These are phyloP conservation scores for Ateles fusciceps DNA, from an alignment of 2,797 vertebrate genomes.

Conservation along the genomic window DNA sequence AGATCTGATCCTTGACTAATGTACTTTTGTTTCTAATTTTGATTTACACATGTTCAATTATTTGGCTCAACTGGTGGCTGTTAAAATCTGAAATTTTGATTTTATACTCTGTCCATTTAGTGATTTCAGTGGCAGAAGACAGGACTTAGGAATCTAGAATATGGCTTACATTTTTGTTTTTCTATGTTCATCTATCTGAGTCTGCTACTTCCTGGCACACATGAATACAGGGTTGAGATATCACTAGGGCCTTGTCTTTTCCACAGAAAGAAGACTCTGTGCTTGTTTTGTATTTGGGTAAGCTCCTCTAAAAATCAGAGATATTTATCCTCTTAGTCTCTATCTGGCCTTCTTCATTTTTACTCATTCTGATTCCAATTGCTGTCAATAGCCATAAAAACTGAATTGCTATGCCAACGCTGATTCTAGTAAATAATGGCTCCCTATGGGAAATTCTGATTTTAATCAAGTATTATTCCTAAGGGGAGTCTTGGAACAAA, in stretches of 20 bases:
- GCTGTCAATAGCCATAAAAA: not conserved
- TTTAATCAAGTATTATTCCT: not conserved
- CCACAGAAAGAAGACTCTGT: not conserved
- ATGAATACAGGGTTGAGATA: not conserved
- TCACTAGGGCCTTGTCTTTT: not conserved
- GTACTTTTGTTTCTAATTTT: conserved; percentile 36
- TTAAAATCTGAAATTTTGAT: not conserved
- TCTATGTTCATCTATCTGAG: not conserved
- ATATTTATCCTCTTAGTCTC: not conserved
- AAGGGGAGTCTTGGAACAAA: not conserved
- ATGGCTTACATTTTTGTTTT: not conserved
- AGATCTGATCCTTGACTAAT: not conserved
- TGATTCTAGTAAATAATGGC: not conserved
- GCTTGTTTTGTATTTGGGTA: not conserved
- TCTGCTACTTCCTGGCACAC: not conserved
- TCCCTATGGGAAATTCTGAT: not conserved
- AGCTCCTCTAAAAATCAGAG: not conserved
- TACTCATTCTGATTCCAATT: not conserved
- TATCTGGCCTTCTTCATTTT: not conserved
- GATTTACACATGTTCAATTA: not conserved
- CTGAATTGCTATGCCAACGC: not conserved
- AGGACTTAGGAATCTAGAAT: not conserved
- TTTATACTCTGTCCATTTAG: not conserved
- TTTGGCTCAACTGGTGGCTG: not conserved
- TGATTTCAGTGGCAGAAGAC: not conserved